Conservation (phyloP, 2,113 vertebrate genomes). For the Circaetus cinerascens region DNA sequence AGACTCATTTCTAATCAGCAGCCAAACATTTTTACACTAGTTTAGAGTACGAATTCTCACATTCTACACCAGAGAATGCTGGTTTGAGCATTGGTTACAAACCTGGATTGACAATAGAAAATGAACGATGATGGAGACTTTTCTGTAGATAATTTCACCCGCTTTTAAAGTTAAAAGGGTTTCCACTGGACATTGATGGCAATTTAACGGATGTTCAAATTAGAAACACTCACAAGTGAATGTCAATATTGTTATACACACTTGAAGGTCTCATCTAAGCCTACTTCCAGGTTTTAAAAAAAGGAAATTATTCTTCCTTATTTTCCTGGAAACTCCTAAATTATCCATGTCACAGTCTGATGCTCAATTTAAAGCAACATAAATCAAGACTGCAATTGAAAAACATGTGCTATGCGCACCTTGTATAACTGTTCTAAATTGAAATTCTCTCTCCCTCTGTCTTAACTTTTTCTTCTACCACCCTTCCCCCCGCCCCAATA, state of each 20-base stretch:
- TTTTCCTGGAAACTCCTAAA: neutral
- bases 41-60: neutral
- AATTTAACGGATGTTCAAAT: neutral
- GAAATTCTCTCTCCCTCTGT: neutral
- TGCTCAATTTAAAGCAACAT: neutral
- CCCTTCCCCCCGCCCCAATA: neutral
- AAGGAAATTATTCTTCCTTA: neutral
- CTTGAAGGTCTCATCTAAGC: neutral
- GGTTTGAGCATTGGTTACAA: neutral
- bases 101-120: neutral
- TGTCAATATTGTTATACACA: neutral
- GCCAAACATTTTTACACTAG: neutral
- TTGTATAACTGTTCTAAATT: neutral
- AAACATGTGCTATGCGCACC: neutral
- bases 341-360: neutral
- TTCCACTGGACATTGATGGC: neutral
- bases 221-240: neutral
- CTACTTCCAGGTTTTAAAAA: neutral
- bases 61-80: neutral
- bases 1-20: neutral
- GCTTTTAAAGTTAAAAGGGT: neutral
- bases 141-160: neutral
- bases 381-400: neutral
- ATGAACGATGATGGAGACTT: neutral
- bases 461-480: no score